Conservation (phyloP, 2,797 vertebrate genomes). For the Phylloscopus collybita region DNA sequence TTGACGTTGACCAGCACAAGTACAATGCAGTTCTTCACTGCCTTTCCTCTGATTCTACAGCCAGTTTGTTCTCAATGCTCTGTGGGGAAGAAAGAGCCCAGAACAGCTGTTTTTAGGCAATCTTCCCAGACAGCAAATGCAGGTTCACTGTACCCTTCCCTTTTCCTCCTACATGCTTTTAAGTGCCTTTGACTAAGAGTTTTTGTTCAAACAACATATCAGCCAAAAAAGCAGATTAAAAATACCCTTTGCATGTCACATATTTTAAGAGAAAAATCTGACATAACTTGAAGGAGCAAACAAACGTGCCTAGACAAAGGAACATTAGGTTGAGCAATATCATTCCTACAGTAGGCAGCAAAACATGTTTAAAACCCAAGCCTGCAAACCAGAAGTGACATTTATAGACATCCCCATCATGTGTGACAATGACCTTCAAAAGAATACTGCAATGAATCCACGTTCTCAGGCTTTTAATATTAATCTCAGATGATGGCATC, state of each 20-base stretch:
- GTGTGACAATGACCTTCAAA: background rate
- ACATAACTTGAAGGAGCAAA: background rate
- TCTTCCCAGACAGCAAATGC: background rate
- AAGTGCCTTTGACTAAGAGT: background rate
- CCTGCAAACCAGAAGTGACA: background rate
- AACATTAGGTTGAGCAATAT: background rate
- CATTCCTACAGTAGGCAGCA: background rate
- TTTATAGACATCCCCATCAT: background rate
- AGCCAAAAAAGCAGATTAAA: background rate
- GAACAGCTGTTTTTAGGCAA: background rate
- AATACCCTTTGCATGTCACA: background rate
- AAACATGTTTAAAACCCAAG: background rate
- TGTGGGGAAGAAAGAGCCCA: background rate
- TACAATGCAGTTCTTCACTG: background rate
- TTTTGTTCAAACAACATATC: background rate
- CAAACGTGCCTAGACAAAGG: background rate
- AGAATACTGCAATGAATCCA: background rate
- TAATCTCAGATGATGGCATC: background rate
- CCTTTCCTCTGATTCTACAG: constrained; percentile 1
- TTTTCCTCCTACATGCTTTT: background rate
- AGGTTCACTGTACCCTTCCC: background rate
- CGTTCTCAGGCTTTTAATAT: background rate
- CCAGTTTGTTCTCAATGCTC: background rate
- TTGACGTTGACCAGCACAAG: background rate
- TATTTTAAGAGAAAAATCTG: background rate